Evolutionary conservation across 2,888 invertebrate species (phyloP).

Genomic region (Tetranychus piercei): DNA sequence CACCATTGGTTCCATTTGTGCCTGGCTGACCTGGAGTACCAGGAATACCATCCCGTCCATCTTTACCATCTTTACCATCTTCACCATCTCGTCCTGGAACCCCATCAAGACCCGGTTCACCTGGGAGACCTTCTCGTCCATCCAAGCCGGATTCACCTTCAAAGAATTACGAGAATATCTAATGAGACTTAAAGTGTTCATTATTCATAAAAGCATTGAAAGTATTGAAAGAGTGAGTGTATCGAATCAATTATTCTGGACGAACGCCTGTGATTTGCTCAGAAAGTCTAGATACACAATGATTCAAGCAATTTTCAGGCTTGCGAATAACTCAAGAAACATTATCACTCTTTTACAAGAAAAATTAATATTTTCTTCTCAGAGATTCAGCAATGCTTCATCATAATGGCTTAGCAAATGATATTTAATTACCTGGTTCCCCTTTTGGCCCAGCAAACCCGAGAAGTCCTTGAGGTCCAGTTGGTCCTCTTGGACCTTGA

Average conservation of each 20-base stretch:
- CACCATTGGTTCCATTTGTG: slow-evolving; percentile 50
- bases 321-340: background rate
- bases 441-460: slow-evolving; percentile 54
- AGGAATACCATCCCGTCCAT: slow-evolving; percentile 58
- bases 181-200: too few species aligned
- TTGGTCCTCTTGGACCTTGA: slow-evolving; percentile 40
- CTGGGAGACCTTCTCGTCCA: slow-evolving; percentile 71
- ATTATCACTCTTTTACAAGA: too few species aligned
- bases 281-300: background rate
- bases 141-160: slow-evolving; percentile 46
- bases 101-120: slow-evolving; percentile 71
- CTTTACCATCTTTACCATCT: slow-evolving; percentile 52
- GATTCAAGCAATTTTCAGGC: background rate
- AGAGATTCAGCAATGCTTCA: background rate
- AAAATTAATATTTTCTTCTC: too few species aligned
- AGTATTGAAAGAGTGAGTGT: background rate
- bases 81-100: slow-evolving; percentile 46
- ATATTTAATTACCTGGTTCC: slow-evolving; percentile 35
- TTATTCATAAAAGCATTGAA: too few species aligned
- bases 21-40: slow-evolving; percentile 47
- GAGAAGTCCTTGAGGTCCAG: slow-evolving; percentile 38
- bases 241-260: background rate
- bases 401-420: background rate
- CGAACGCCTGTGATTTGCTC: background rate
- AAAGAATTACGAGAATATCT: background rate